Evolutionary conservation across 1,140 invertebrate genomes (phyloP), one percentile per base, ranked within the genome.

Genomic region (Mya arenaria): DNA sequence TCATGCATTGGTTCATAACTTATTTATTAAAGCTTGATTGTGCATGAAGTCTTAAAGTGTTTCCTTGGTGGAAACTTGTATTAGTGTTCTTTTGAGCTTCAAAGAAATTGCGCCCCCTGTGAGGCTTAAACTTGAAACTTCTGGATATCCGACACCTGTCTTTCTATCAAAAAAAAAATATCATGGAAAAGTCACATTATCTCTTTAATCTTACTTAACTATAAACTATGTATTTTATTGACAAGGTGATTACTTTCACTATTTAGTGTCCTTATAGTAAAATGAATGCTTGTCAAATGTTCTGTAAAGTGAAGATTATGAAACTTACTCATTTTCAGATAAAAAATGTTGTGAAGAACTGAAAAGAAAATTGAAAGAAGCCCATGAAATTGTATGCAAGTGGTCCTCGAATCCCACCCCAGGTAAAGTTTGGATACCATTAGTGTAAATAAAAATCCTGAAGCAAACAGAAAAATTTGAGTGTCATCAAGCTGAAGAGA

Each of bases 271-370:
- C 1, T 1, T 3, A 10, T 52, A 10, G 2, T 1, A 4, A 23
- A n/a, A 52, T 23, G 25, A 23, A 52, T 52, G 1, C 25, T 52
- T 17, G 25, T 52, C 4, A 23, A n/a, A n/a, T 52, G 48, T 4
- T 52, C 17, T 23, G 2, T 52, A 23, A 8, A 17, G 2, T 52
- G 19, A 34, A 13, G 13, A 34, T 60, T 32, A 60, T 58, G 55
- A 1, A 0, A 60, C 28, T 62, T 28, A 39, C n/a, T 30, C 34
- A 19, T 63, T 66, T 80, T 60, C 82, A 89, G 88, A 87, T 66
- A 69, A 83, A 80, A 82, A 86, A 55, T 77, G 77, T 44, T 84
- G 82, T 37, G 75, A 81, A 19, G 84, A 74, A 41, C 52, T 89
- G 25, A 73, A 81, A 62, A 79, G 60, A 23, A 79, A 58, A 34